A percentile compares a stretch with the other conserved stretches of the same genome.
Conservation (phyloP, 2,113 vertebrate species). For the Actenoides lindsayi region DNA sequence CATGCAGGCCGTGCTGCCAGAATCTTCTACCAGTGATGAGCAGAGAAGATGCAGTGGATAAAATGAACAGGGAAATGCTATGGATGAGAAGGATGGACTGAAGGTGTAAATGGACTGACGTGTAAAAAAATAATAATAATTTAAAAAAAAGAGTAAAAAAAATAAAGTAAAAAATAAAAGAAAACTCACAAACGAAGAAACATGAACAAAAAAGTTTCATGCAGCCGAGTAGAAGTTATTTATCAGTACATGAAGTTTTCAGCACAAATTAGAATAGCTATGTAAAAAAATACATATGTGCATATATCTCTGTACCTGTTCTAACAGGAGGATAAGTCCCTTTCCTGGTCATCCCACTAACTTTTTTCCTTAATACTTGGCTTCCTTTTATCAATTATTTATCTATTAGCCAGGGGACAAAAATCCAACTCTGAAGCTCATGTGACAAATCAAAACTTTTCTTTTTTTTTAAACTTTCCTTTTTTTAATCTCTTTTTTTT, state of each 20-base stretch:
- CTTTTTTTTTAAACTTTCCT: neutral
- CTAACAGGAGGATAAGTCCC: neutral
- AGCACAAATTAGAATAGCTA: slow-evolving; percentile 81
- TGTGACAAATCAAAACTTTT: neutral
- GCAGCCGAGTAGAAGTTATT: slow-evolving; percentile 80
- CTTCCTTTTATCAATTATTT: neutral
- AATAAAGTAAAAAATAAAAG: neutral
- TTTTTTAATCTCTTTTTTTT: neutral
- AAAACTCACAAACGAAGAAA: slow-evolving; percentile 38
- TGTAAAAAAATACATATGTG: neutral
- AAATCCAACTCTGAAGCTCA: neutral
- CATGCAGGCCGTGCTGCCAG: slow-evolving; percentile 86
- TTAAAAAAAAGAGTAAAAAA: neutral
- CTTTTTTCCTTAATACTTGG: neutral
- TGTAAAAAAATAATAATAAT: neutral
- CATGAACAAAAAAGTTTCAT: slow-evolving; percentile 72
- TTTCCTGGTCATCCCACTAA: neutral
- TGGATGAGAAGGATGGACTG: slow-evolving; percentile 56
- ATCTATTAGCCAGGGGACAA: neutral
- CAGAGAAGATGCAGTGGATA: slow-evolving; percentile 58
- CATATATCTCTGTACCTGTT: neutral
- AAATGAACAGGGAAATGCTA: slow-evolving; percentile 50
- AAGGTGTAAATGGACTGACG: slow-evolving; percentile 38
- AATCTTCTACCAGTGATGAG: slow-evolving; percentile 75
- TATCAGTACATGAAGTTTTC: slow-evolving; percentile 74